A percentile compares a stretch with the other conserved stretches of the same genome.
These are phyloP conservation scores for Aphelinus certus DNA, from an alignment of 1,140 invertebrate genomes.

Conservation along the genomic window DNA sequence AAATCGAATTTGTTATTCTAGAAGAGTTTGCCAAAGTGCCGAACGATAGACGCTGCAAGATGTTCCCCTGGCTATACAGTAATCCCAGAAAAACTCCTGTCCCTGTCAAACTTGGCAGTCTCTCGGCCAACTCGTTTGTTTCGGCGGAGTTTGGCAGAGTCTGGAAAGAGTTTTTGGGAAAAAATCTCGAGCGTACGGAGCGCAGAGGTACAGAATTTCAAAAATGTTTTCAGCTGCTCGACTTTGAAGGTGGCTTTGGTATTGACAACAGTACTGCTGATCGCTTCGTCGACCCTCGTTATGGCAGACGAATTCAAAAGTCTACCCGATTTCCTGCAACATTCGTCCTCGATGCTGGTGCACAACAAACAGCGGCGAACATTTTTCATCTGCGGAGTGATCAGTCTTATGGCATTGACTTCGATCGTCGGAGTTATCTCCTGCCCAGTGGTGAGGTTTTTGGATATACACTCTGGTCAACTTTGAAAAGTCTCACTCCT, in stretches of 20 bases:
- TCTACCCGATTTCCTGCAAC: conserved; percentile 71
- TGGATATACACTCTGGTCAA: too few relatives aligned
- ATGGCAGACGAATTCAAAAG: conserved; percentile 87
- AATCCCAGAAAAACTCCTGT: too few relatives aligned
- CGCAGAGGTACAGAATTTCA: neutral
- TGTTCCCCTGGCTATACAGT: too few relatives aligned
- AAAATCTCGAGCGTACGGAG: too few relatives aligned
- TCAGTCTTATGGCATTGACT: conserved; percentile 77
- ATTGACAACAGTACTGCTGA: conserved; percentile 74
- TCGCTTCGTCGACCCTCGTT: conserved; percentile 76
- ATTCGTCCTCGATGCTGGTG: conserved; percentile 78
- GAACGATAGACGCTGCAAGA: too few relatives aligned
- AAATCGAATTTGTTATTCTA: too few relatives aligned
- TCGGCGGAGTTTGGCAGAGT: too few relatives aligned
- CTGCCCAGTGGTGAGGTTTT: conserved; percentile 43
- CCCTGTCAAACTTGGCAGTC: too few relatives aligned
- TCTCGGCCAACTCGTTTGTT: too few relatives aligned
- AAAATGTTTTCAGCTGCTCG: conserved; percentile 20
- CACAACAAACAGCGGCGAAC: conserved; percentile 77
- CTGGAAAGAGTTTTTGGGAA: too few relatives aligned
- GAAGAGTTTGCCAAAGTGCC: too few relatives aligned
- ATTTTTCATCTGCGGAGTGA: conserved; percentile 81
- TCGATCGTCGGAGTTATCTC: conserved; percentile 58
- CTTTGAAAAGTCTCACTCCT: too few relatives aligned
- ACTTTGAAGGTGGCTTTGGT: conserved; percentile 69